These are phyloP conservation scores for Drosophila azteca DNA, from an alignment of 1,140 invertebrate genomes.

Conservation along the genomic window DNA sequence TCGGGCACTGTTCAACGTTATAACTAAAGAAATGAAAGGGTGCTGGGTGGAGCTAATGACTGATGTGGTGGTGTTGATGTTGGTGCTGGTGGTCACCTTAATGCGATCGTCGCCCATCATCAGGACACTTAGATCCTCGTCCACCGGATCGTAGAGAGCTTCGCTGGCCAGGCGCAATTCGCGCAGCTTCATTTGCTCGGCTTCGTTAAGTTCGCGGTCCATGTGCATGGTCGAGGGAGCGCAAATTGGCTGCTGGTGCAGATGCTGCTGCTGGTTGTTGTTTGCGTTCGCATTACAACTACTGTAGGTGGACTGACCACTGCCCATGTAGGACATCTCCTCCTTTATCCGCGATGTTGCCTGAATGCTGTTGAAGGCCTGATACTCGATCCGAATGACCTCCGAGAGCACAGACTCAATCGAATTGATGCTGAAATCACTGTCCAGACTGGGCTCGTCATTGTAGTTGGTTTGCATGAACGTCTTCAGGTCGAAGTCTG, in stretches of 20 bases:
- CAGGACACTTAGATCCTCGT: constrained; percentile 90
- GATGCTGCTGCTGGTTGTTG: constrained; percentile 38
- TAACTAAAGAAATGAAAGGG: constrained; percentile 32
- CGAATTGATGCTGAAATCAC: constrained; percentile 85
- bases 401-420: constrained; percentile 92
- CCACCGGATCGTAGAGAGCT: constrained; percentile 91
- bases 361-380: constrained; percentile 79
- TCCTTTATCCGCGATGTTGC: constrained; percentile 78
- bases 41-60: too few species aligned
- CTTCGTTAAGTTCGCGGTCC: constrained; percentile 90
- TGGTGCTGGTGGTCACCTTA: constrained; percentile 83
- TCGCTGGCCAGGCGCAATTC: constrained; percentile 93
- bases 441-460: constrained; percentile 63
- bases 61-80: constrained; percentile 1
- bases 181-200: constrained; percentile 91
- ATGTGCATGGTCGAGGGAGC: constrained; percentile 73
- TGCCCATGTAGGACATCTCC: constrained; percentile 52
- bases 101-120: constrained; percentile 86
- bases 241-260: constrained; percentile 64
- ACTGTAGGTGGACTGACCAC: constrained; percentile 10
- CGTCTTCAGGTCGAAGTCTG: constrained; percentile 67
- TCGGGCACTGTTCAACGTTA: constrained; percentile 32
- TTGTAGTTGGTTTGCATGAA: constrained; percentile 59
- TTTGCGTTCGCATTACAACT: constrained; percentile 19
- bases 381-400: constrained; percentile 93